Base-by-base conservation (phyloP, 1,140 invertebrate genomes). In the Achatina immaculata region DNA sequence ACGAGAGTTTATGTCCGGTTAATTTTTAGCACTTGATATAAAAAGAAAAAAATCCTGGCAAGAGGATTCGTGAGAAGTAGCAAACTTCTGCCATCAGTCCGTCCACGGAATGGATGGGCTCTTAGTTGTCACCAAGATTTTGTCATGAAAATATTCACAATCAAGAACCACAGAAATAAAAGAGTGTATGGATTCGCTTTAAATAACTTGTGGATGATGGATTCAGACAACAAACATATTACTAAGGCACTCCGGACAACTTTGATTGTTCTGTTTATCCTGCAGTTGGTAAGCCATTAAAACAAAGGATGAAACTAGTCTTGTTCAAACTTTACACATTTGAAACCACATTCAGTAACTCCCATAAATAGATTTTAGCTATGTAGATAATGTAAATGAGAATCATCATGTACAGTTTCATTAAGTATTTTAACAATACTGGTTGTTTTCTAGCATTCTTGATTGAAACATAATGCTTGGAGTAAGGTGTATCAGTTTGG, bases 231-330 rank as follows among this genome's bases (percentile, higher is more conserved):
- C 3, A 80, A 80, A 58, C 72, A 48, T 11, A 24, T 80, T n/a
- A 80, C 43, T 3, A 71, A 72, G 36, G 78, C 62, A 2, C 78
- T 80, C 3, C 42, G 78, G 2, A 80, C 78, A 38, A 80, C 78
- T 34, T 48, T 80, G 14, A 66, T 80, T 72, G 78, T 80, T 68
- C 72, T 80, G 62, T 80, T 80, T 80, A 38, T 40, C 2, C 68
- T 80, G 3, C 78, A 80, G 38, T 55, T 80, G 78, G 78, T 80
- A 80, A 80, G 78, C 16, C n/a, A n/a, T n/a, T n/a, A n/a, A n/a
- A n/a, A n/a, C n/a, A n/a, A n/a, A n/a, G n/a, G 40, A 42, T 24
- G 6, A 51, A 51, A 14, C 48, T 14, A n/a, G n/a, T 14, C 48
- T 51, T 11, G 24, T 24, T 14, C 48, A 14, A 51, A 11, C 11